Evolutionary conservation across 1,140 invertebrate species (phyloP).

Genomic region (Hormaphis cornu): DNA sequence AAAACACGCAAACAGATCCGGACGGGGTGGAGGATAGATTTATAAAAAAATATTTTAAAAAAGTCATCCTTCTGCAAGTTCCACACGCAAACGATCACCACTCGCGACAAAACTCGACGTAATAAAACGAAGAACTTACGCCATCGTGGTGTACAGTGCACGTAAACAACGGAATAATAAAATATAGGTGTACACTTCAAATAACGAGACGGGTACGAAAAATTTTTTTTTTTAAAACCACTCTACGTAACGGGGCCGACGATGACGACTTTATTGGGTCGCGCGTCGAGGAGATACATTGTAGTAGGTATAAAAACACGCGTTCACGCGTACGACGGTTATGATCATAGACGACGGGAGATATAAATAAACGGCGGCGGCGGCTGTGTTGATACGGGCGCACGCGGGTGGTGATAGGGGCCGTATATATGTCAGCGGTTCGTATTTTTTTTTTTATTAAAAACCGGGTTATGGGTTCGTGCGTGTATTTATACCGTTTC

Average conservation of each 20-base stretch:
- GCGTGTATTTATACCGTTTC: background rate
- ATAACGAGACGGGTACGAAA: no score
- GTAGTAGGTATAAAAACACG: background rate
- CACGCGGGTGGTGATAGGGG: background rate
- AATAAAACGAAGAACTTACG: no score
- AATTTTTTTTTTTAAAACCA: no score
- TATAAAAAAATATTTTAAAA: no score
- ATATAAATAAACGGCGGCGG: slow-evolving; percentile 25
- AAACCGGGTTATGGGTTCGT: slow-evolving; percentile 13
- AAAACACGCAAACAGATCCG: no score
- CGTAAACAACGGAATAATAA: no score
- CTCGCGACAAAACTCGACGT: no score
- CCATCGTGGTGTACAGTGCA: no score
- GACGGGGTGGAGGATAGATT: no score
- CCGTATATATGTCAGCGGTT: slow-evolving; percentile 28
- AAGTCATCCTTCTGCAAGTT: no score
- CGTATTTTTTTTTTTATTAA: slow-evolving; percentile 12
- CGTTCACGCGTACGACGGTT: background rate
- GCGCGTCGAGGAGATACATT: background rate
- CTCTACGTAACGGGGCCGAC: background rate
- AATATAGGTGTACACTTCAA: no score
- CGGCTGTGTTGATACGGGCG: background rate
- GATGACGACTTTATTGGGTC: slow-evolving; percentile 1
- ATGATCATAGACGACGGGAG: background rate
- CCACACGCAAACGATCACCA: no score